Conservation (phyloP, 2,888 invertebrate genomes). For the Tipula vernalis region DNA sequence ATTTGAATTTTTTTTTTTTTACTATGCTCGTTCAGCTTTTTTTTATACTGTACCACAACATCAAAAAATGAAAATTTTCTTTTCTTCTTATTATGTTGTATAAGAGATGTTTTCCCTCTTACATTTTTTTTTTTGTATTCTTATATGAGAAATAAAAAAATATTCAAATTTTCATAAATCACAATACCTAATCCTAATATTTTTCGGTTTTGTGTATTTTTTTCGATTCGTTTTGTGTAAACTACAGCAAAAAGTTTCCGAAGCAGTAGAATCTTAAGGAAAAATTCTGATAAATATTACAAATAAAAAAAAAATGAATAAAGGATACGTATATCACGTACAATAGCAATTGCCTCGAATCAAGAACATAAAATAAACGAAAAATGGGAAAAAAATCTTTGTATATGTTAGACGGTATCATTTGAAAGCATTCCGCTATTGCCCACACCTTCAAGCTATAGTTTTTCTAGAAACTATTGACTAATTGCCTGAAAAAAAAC, state of each 20-base stretch:
- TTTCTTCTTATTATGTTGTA: not conserved
- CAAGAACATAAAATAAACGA: not conserved
- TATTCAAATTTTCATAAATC: constrained; percentile 4
- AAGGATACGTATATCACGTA: not conserved
- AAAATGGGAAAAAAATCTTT: not conserved
- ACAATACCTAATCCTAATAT: constrained; percentile 4
- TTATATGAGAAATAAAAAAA: not conserved
- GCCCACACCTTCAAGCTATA: no score
- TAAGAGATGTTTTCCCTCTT: not conserved
- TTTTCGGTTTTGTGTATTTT: not conserved
- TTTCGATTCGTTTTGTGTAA: not conserved
- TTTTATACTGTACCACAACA: not conserved
- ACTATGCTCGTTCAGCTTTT: not conserved
- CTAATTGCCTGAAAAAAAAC: no score
- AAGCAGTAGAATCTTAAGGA: not conserved
- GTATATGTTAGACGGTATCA: not conserved
- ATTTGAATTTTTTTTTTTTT: not conserved
- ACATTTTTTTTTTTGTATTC: not conserved
- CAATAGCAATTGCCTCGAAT: not conserved
- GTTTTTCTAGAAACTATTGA: no score
- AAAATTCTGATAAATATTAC: not conserved
- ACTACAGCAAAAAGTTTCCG: not conserved
- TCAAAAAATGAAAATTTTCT: not conserved
- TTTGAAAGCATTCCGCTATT: not conserved
- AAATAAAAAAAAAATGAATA: not conserved